Evolutionary conservation across 64 coral and sea anemone species (phyloP), one percentile per base, ranked within the genome.

Genomic region (Orbicella faveolata): DNA sequence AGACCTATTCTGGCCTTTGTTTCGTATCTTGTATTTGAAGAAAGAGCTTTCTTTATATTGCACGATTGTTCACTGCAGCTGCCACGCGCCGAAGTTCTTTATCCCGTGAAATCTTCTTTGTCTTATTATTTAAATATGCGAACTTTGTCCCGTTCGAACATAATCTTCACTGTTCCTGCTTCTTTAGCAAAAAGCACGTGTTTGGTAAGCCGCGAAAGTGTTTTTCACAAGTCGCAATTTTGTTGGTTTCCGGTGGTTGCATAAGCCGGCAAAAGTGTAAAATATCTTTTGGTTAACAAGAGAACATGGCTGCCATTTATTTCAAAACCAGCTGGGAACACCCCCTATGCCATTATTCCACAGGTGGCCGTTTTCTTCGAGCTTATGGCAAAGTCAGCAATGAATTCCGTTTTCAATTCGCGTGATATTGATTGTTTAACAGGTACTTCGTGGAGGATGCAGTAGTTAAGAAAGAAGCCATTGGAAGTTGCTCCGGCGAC

Each of bases 121-220:
- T 72, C 16, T 51, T 72, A 70, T 85, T 85, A 85, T 85, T 85
- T 44, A 85, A 85, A 72, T 66, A 39, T n/a, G 39, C 63, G 82
- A 85, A 72, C 23, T 85, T 85, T 68, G 65, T 85, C 82, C 36
- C 16, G 4, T 21, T 13, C 41, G 63, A 33, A 67, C 39, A 73
- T 72, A 70, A 17, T 30, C 82, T 72, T 51, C 20, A 26, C 82
- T 52, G 36, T 85, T 16, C 65, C 11, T 16, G 67, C 16, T 44
- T 16, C 39, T 83, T 48, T 12, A 41, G 26, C n/a, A 9, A 25
- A 85, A 72, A 85, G 36, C 82, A 73, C 82, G 82, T 85, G 82
- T 72, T 73, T 41, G 12, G 9, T 10, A 70, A 70, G 23, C 65
- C 82, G 21, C 37, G n/a, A 0, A 52, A 52, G n/a, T 85, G 37